Conservation (phyloP, 2,113 vertebrate species). For the Cheirogaleus medius region DNA sequence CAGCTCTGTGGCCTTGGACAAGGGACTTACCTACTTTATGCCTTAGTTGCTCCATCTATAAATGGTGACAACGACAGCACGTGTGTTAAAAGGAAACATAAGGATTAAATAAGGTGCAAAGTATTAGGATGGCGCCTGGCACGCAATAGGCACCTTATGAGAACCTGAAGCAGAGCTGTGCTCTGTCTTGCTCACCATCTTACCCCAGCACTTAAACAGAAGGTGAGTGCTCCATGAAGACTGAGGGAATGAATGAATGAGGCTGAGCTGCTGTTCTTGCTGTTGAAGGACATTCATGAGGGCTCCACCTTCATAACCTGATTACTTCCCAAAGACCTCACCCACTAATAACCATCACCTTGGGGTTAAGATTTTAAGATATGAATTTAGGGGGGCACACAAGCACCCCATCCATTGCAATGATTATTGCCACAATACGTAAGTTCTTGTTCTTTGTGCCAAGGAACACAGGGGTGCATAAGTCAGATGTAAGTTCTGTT, state of each 20-base stretch:
- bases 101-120: background rate
- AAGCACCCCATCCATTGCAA: background rate
- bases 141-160: background rate
- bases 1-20: background rate
- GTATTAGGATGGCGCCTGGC: background rate
- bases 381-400: background rate
- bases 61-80: background rate
- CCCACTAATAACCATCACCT: too few species aligned
- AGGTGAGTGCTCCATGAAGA: background rate
- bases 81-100: too few species aligned
- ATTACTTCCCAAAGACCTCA: background rate
- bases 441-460: background rate
- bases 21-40: background rate
- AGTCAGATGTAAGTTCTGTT: background rate
- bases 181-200: background rate
- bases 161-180: background rate
- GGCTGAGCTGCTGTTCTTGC: background rate
- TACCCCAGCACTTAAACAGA: background rate
- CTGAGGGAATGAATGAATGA: background rate
- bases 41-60: background rate
- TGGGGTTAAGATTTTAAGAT: background rate
- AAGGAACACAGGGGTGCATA: background rate
- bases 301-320: background rate
- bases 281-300: background rate
- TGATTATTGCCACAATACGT: background rate